These are phyloP conservation scores for Rissa tridactyla DNA, from an alignment of 2,113 vertebrate species.

Conservation along the genomic window DNA sequence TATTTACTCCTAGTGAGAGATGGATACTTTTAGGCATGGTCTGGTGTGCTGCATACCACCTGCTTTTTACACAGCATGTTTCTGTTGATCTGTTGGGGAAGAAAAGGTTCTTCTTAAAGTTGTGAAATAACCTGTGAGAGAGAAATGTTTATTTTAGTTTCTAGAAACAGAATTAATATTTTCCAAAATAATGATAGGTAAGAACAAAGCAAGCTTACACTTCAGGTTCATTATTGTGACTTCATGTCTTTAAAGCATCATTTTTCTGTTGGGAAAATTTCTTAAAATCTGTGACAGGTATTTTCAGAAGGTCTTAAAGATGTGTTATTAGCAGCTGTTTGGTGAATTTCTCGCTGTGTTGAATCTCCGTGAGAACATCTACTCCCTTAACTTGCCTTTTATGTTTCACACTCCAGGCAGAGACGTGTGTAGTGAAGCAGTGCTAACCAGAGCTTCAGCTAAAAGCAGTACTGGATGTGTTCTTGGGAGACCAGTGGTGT, in stretches of 20 bases:
- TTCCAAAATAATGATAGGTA: neutral
- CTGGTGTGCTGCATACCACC: neutral
- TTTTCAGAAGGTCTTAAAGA: neutral
- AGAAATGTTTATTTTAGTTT: neutral
- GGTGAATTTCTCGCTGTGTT: neutral
- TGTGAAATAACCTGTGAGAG: neutral
- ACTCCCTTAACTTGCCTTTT: neutral
- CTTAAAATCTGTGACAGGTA: neutral
- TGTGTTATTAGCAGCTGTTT: neutral
- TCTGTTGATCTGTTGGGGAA: neutral
- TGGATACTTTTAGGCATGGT: too few species aligned
- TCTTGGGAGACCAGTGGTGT: neutral
- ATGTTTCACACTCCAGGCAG: neutral
- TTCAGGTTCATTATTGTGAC: neutral
- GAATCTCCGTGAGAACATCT: neutral
- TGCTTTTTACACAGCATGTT: neutral
- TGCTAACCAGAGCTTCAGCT: neutral
- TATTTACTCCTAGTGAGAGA: neutral
- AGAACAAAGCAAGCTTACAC: neutral
- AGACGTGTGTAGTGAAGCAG: rapidly evolving
- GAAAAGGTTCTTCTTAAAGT: neutral
- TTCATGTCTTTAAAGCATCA: neutral
- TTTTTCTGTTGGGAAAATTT: neutral
- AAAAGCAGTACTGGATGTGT: too few species aligned
- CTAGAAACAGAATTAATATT: neutral